Evolutionary conservation across 2,888 invertebrate genomes (phyloP), one percentile per base, ranked within the genome.

Genomic region (Ellobium chinense): DNA sequence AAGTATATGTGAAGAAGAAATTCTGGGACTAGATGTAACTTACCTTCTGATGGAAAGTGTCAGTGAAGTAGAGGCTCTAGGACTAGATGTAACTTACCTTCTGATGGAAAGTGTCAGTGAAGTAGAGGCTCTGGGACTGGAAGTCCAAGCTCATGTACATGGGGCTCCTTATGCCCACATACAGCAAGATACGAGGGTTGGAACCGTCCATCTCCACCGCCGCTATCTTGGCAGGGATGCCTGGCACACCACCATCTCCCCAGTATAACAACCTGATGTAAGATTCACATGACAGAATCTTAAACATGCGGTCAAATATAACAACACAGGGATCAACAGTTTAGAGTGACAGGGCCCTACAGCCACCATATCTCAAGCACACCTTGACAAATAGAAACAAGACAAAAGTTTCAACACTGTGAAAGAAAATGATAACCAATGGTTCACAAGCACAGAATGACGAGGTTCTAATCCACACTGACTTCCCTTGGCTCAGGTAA

Each of bases 251-350:
- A 86, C 97, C 97, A 91, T 99, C 99, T 14, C 98, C 95, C 99
- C 99, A 99, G 94, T 97, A 99, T 37, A 98, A 93, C 93, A 96
- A 96, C 39, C 95, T 95, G n/a, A n/a, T n/a, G n/a, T n/a, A n/a
- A n/a, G n/a, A n/a, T n/a, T n/a, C n/a, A n/a, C n/a, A n/a, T n/a
- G n/a, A n/a, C n/a, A n/a, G n/a, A n/a, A n/a, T n/a, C n/a, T n/a
- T n/a, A n/a, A n/a, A n/a, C n/a, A n/a, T n/a, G n/a, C n/a, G n/a
- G n/a, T n/a, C n/a, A n/a, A n/a, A n/a, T n/a, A n/a, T n/a, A n/a
- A n/a, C n/a, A n/a, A n/a, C n/a, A n/a, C n/a, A n/a, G n/a, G n/a
- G n/a, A n/a, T n/a, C n/a, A n/a, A n/a, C n/a, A n/a, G n/a, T n/a
- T n/a, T n/a, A n/a, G n/a, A n/a, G n/a, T n/a, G n/a, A n/a, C n/a